These are phyloP conservation scores for Drosophila niveifrons DNA, from an alignment of 2,888 invertebrate species.

Conservation along the genomic window DNA sequence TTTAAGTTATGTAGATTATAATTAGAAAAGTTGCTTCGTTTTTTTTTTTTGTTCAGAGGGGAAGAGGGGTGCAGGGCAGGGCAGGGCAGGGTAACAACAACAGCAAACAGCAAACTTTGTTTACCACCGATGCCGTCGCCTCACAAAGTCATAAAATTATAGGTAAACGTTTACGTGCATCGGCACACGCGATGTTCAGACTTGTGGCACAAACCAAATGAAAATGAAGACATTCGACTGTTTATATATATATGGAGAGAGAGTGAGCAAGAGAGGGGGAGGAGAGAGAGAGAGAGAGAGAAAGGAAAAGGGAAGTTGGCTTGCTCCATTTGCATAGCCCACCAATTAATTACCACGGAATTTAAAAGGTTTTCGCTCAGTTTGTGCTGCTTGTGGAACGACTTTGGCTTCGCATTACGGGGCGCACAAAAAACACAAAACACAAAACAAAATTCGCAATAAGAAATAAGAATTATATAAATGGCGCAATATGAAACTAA, in stretches of 20 bases:
- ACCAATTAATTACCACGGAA: conserved; percentile 73
- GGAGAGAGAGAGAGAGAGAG: too few relatives aligned
- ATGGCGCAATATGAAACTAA: conserved; percentile 76
- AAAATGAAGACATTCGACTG: too few relatives aligned
- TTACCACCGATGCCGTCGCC: conserved; percentile 40
- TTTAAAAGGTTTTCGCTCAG: conserved; percentile 63
- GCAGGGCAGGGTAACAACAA: conserved; percentile 18
- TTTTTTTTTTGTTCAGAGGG: conserved; percentile 14
- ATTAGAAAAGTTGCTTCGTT: conserved; percentile 73
- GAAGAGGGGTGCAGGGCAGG: background rate
- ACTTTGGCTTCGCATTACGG: conserved; percentile 46
- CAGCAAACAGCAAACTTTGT: conserved; percentile 42
- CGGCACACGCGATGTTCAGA: conserved; percentile 51
- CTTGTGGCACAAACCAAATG: background rate
- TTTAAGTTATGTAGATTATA: conserved; percentile 81
- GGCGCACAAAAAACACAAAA: too few relatives aligned
- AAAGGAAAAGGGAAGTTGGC: background rate
- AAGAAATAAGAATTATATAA: conserved; percentile 62
- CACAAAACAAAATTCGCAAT: conserved; percentile 52
- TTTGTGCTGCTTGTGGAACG: conserved; percentile 22
- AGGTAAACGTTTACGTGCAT: conserved; percentile 81
- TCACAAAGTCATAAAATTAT: conserved; percentile 79
- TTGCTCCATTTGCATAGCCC: conserved; percentile 55
- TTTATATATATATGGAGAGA: too few relatives aligned
- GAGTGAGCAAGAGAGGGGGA: background rate